Percentiles rank a stretch among this genome's conserved stretches.
phyloP scores from a whole-genome alignment of 2,113 vertebrate genomes.

The Columba janthina region DNA sequence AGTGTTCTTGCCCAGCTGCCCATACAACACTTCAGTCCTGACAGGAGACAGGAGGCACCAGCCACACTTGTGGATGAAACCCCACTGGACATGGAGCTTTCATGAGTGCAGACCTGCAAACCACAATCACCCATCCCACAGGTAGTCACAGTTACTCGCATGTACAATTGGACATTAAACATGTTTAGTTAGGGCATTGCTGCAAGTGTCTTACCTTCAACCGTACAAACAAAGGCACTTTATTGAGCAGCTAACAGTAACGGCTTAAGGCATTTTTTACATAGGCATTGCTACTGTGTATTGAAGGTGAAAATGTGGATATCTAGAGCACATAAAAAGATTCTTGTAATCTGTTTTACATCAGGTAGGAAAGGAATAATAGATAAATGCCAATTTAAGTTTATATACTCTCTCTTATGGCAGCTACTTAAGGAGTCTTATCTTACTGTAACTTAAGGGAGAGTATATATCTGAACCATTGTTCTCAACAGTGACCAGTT shows the following conservation, averaged over 20 bases:
- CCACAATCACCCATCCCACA: fast-evolving
- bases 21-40: background rate
- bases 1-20: background rate
- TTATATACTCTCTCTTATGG: background rate
- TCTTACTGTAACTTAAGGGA: background rate
- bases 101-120: background rate
- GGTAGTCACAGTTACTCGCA: background rate
- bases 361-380: background rate
- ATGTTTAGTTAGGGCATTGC: background rate
- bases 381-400: background rate
- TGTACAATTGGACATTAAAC: background rate
- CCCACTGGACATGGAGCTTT: background rate
- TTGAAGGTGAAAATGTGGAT: background rate
- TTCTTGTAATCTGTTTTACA: background rate
- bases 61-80: fast-evolving
- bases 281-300: background rate
- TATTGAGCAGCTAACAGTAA: background rate
- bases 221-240: background rate
- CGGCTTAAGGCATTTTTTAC: background rate
- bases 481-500: background rate
- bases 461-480: background rate
- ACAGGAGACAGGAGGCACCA: background rate
- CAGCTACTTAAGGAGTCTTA: background rate
- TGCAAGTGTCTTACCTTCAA: background rate
- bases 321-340: background rate